Conservation (phyloP, 2,113 vertebrate genomes). For the Chlamydotis undulata region DNA sequence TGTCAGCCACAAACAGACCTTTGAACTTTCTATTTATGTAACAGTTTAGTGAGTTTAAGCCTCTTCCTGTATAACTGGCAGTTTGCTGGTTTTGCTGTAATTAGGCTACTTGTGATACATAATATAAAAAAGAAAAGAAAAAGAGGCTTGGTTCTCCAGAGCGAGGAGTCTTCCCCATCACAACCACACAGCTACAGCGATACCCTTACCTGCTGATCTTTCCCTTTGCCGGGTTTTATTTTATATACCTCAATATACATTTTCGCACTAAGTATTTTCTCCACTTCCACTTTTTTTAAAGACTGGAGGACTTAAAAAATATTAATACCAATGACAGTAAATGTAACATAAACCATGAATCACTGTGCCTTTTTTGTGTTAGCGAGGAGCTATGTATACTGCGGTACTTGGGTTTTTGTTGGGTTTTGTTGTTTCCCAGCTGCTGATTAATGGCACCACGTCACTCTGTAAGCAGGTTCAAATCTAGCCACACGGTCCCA, state of each 20-base stretch:
- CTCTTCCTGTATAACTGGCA: constrained; percentile 79
- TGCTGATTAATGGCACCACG: constrained; percentile 60
- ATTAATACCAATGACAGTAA: background rate
- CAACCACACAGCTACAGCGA: background rate
- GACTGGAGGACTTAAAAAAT: background rate
- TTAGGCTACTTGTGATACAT: constrained; percentile 74
- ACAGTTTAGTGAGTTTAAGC: constrained; percentile 79
- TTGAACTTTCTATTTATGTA: constrained; percentile 85
- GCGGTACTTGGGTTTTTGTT: background rate
- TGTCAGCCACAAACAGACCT: constrained; percentile 74
- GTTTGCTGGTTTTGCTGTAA: constrained; percentile 74
- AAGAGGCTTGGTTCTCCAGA: constrained; percentile 10
- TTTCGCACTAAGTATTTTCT: background rate
- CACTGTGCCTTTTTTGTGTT: background rate
- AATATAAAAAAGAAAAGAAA: constrained; percentile 49
- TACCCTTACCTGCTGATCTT: background rate
- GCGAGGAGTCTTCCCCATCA: background rate
- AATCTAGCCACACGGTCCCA: constrained; percentile 54
- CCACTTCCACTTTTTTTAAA: background rate
- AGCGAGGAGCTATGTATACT: background rate
- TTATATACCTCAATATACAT: background rate
- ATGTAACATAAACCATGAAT: background rate
- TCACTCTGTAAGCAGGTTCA: constrained; percentile 25
- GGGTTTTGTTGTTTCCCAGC: constrained; percentile 30
- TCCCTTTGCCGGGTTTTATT: background rate